Percentiles rank a stretch among this genome's conserved stretches.
phyloP scores from a whole-genome alignment of 2,113 vertebrate species.

The Sciurus niger region DNA sequence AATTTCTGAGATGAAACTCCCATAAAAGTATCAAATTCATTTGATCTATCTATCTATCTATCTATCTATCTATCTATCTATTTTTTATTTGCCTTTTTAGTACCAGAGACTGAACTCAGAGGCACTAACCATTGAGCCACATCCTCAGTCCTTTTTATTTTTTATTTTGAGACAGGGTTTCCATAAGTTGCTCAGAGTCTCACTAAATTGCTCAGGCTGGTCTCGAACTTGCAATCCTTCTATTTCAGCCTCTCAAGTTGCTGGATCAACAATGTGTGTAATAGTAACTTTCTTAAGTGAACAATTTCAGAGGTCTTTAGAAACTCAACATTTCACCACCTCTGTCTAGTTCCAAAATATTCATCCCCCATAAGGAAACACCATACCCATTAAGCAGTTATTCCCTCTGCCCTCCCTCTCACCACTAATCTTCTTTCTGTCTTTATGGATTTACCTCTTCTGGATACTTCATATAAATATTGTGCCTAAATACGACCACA shows the following conservation, averaged over 20 bases:
- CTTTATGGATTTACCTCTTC: neutral
- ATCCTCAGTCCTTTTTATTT: no score
- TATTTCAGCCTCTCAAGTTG: no score
- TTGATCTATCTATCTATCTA: no score
- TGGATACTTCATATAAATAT: conserved; percentile 48
- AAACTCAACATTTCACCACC: neutral
- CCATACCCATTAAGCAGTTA: neutral
- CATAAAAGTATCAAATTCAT: neutral
- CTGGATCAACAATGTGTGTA: no score
- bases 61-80: no score
- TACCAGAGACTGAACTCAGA: no score
- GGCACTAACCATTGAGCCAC: no score
- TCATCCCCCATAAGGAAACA: neutral
- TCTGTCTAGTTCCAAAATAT: conserved; percentile 35
- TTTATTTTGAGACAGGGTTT: no score
- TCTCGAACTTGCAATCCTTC: no score
- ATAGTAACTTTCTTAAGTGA: neutral
- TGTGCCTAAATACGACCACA: neutral
- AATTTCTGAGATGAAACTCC: conserved; percentile 22
- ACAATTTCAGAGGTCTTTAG: neutral
- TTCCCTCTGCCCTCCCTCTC: neutral
- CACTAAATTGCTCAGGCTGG: no score
- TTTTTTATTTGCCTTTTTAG: no score
- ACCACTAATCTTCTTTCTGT: neutral
- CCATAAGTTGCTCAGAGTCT: no score